These are phyloP conservation scores for Lepus timidus DNA, from an alignment of 2,113 vertebrate genomes.

Conservation along the genomic window DNA sequence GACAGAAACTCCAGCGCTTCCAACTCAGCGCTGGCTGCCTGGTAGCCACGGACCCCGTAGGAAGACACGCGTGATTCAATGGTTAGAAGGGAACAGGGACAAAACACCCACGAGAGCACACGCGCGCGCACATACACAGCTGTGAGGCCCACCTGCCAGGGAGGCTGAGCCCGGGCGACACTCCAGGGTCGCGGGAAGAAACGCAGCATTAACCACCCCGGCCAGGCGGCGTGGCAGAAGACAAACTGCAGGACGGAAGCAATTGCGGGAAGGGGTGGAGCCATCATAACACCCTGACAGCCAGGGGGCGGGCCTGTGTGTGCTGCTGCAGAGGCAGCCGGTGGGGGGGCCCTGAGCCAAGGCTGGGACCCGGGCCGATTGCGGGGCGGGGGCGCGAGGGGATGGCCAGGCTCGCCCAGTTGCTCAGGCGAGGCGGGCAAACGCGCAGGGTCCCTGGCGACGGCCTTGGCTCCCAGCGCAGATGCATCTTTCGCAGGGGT, in stretches of 20 bases:
- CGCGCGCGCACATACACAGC: too few relatives aligned
- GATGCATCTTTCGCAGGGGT: not conserved
- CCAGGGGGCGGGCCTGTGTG: fast-evolving
- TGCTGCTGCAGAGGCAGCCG: not conserved
- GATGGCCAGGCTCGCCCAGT: not conserved
- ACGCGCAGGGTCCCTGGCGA: fast-evolving
- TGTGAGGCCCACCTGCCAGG: not conserved
- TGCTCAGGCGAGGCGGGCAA: not conserved
- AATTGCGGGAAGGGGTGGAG: not conserved
- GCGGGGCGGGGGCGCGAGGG: fast-evolving
- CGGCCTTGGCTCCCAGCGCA: fast-evolving
- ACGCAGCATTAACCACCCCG: fast-evolving
- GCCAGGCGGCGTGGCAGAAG: not conserved
- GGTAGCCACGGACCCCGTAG: fast-evolving
- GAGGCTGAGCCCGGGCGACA: not conserved
- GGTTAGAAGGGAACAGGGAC: not conserved
- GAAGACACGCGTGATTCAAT: fast-evolving
- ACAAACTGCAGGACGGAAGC: conserved; percentile 49
- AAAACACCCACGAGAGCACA: not conserved
- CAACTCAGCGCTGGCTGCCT: fast-evolving
- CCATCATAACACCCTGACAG: not conserved
- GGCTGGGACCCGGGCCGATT: not conserved
- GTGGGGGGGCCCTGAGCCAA: not conserved
- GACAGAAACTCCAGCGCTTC: not conserved
- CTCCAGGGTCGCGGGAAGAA: not conserved